These are phyloP conservation scores for Malurus cyaneus DNA, from an alignment of 2,113 vertebrate genomes.

Conservation along the genomic window DNA sequence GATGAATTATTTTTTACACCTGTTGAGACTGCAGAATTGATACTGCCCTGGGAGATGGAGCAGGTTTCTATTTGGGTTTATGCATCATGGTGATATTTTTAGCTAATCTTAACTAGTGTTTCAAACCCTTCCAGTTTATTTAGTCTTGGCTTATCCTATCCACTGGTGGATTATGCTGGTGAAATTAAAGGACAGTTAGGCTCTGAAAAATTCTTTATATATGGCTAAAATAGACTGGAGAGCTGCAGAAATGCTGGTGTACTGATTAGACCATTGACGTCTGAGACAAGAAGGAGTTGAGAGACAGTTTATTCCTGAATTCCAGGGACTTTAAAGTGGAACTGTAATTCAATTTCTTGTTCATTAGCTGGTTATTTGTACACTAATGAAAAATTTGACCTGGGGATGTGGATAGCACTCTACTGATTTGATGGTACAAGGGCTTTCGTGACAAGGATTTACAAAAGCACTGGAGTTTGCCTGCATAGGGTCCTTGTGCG, in stretches of 20 bases:
- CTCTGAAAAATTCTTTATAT: background rate
- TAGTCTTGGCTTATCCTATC: background rate
- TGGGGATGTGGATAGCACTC: background rate
- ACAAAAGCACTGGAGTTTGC: background rate
- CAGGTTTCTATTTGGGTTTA: constrained; percentile 61
- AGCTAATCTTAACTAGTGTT: constrained; percentile 11
- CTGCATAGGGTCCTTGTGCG: rapidly evolving
- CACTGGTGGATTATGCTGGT: background rate
- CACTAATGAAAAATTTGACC: background rate
- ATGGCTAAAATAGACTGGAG: background rate
- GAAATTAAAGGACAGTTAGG: background rate
- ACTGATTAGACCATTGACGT: background rate
- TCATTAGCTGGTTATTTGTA: background rate
- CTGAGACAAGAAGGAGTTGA: background rate
- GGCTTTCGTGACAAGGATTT: background rate
- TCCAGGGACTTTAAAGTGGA: background rate
- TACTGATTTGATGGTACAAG: background rate
- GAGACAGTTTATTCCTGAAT: background rate
- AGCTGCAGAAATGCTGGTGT: background rate
- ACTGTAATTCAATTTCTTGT: background rate
- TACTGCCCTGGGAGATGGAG: background rate
- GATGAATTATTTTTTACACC: constrained; percentile 65
- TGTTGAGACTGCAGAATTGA: constrained; percentile 45
- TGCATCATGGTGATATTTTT: constrained; percentile 61
- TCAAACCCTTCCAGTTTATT: background rate